phyloP scores from a whole-genome alignment of 2,113 vertebrate genomes.

The Crotalus horridus region DNA sequence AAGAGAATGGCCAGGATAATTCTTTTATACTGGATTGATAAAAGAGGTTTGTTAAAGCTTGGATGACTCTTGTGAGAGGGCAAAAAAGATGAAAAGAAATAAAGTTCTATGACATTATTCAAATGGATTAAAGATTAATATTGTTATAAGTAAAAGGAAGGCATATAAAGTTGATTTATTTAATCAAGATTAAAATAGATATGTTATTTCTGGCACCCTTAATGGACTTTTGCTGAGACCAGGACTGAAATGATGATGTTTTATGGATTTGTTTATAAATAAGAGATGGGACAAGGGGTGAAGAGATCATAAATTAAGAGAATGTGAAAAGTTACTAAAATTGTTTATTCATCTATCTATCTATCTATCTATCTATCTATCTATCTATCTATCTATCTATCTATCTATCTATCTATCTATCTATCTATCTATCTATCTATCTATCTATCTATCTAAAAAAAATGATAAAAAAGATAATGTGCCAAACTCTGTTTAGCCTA shows the following conservation, averaged over 20 bases:
- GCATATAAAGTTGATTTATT: neutral
- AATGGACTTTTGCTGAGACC: no score
- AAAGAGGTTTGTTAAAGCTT: neutral
- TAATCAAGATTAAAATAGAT: no score
- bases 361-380: no score
- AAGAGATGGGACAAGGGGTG: no score
- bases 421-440: no score
- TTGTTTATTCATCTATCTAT: neutral
- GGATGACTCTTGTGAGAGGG: neutral
- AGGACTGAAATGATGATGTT: no score
- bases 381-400: no score
- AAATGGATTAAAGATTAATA: neutral
- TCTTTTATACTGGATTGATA: no score
- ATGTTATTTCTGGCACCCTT: no score
- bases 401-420: no score
- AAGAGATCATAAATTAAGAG: neutral
- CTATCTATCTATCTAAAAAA: no score
- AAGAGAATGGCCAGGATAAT: neutral
- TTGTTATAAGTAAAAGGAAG: neutral
- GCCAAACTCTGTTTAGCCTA: neutral
- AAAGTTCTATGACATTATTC: neutral
- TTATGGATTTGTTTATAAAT: no score
- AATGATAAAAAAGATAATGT: neutral
- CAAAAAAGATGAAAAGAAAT: neutral
- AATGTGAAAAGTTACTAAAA: neutral